Percentiles rank a stretch among this genome's conserved stretches.
These are phyloP conservation scores for Ctenicera cuprea DNA, from an alignment of 2,888 invertebrate species.

Conservation along the genomic window DNA sequence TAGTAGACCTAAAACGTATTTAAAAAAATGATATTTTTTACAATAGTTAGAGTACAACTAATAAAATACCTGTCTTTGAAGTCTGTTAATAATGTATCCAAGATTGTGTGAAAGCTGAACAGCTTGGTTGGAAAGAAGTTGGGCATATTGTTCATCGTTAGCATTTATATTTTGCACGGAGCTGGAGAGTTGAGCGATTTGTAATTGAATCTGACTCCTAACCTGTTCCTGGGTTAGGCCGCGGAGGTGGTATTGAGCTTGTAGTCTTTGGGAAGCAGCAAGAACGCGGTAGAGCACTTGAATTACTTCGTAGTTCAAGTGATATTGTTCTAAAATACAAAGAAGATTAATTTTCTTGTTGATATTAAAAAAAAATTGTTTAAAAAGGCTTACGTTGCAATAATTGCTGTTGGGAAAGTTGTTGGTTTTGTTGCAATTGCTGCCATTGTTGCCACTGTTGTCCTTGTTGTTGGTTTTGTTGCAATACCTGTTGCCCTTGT, in stretches of 20 bases:
- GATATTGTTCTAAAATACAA: neutral
- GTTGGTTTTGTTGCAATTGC: too few relatives aligned
- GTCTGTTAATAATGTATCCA: neutral
- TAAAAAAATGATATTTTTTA: too few relatives aligned
- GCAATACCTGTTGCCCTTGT: too few relatives aligned
- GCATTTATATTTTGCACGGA: neutral
- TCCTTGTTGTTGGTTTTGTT: too few relatives aligned
- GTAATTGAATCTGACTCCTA: neutral
- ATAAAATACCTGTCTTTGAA: constrained; percentile 7
- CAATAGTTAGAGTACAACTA: too few relatives aligned
- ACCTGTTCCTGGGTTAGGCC: neutral
- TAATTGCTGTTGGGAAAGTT: too few relatives aligned
- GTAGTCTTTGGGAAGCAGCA: neutral
- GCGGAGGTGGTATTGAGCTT: neutral
- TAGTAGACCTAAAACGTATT: too few relatives aligned
- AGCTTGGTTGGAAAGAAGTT: neutral
- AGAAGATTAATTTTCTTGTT: too few relatives aligned
- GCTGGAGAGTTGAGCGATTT: neutral
- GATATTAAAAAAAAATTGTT: too few relatives aligned
- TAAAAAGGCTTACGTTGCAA: too few relatives aligned
- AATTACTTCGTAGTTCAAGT: neutral
- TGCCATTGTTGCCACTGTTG: too few relatives aligned
- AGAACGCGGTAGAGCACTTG: neutral
- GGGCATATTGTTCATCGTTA: neutral
- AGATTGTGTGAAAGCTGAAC: neutral